Conservation (phyloP, 2,888 invertebrate species). For the Nemotelus nigrinus region DNA sequence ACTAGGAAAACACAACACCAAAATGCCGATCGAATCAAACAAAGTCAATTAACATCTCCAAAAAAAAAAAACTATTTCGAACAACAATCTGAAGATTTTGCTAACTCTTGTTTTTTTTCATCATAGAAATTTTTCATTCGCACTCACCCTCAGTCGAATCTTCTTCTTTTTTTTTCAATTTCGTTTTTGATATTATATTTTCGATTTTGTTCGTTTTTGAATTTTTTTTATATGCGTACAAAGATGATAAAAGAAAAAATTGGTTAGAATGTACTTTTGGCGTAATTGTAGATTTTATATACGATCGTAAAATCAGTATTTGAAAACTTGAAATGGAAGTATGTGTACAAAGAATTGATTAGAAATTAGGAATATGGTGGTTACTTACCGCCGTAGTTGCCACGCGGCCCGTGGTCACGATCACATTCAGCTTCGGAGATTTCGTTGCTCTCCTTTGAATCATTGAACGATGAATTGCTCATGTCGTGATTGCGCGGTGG, state of each 20-base stretch:
- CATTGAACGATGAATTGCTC: constrained; percentile 86
- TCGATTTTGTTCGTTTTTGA: not conserved
- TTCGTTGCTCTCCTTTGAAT: constrained; percentile 93
- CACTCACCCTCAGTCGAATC: constrained; percentile 61
- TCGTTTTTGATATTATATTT: not conserved
- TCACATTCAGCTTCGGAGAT: constrained; percentile 94
- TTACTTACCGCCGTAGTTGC: constrained; percentile 82
- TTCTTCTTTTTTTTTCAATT: constrained; percentile 56
- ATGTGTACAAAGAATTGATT: too few species aligned
- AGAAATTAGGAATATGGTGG: too few species aligned
- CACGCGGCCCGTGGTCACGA: constrained; percentile 81
- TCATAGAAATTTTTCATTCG: not conserved
- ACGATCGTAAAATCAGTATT: too few species aligned
- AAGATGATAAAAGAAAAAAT: constrained; percentile 38
- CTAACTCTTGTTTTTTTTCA: too few species aligned
- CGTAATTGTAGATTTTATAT: not conserved
- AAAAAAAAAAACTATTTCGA: not conserved
- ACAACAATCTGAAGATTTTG: not conserved
- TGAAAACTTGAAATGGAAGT: too few species aligned
- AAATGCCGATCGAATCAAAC: constrained; percentile 17
- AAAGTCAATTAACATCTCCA: constrained; percentile 12
- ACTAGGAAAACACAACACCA: constrained; percentile 1
- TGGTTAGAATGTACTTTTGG: not conserved
- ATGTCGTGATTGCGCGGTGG: constrained; percentile 85
- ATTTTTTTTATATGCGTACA: constrained; percentile 36